These are phyloP conservation scores for Ciconia nigra DNA, from an alignment of 2,797 vertebrate species.

Conservation along the genomic window DNA sequence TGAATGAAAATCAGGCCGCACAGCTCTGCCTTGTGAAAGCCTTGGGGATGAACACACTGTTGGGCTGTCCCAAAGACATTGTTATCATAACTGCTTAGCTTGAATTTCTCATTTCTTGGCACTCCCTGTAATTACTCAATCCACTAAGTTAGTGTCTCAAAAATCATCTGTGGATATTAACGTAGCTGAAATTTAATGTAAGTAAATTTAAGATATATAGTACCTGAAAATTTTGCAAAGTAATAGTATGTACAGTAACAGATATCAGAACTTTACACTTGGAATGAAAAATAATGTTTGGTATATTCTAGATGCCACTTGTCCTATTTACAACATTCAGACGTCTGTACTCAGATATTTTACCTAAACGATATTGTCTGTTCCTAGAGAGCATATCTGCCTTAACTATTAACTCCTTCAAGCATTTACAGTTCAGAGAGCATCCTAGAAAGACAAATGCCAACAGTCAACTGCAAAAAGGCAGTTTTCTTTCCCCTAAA, in stretches of 20 bases:
- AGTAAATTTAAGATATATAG: not conserved
- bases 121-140: not conserved
- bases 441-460: not conserved
- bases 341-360: not conserved
- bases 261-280: not conserved
- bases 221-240: not conserved
- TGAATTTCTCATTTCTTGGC: not conserved
- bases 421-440: not conserved
- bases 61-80: not conserved
- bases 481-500: not conserved
- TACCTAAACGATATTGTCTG: not conserved
- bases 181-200: not conserved
- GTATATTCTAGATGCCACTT: not conserved
- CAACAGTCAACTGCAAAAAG: not conserved
- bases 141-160: not conserved
- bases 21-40: not conserved
- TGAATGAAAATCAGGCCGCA: not conserved
- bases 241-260: not conserved
- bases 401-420: not conserved
- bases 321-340: not conserved
- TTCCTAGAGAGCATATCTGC: not conserved
- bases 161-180: not conserved
- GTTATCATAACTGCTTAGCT: not conserved
- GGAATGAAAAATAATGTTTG: not conserved
- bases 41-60: not conserved